Base-by-base conservation (phyloP, 2,797 vertebrate species). In the Hippopotamyrus pictus region DNA sequence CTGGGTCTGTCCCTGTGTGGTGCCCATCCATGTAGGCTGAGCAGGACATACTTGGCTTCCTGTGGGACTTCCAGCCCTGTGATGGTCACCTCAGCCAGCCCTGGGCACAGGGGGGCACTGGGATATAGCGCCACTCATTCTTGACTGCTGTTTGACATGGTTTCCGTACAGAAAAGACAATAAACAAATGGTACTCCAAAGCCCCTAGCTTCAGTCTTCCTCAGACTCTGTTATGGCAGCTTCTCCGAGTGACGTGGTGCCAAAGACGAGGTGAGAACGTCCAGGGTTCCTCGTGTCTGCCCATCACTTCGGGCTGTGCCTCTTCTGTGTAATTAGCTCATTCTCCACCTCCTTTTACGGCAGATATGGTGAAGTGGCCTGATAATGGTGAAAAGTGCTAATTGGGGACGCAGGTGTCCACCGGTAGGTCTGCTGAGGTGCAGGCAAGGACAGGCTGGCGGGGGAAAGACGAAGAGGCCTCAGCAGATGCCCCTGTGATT, bases 71-170 rank as follows among this genome's bases (percentile, higher is more conserved):
- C 92, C 91, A 92, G 91, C 90, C 91, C 84, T 90, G 89, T 90
- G 90, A 92, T 92, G 93, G 93, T 92, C 93, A 93, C 91, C 90
- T 88, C 88, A 83, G 54, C 51, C 88, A 87, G 90, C 92, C 92
- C 85, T 50, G 33, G 89, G 89, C 65, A 88, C 50, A 89, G 65
- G 51, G 5, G 54, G 53, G 37, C 50, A 0, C 29, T 48, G 54
- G 46, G 25, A 82, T 65, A 11, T 3, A 46, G 19, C 22, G 3
- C 8, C 79, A 25, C 79, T 84, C 79, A 50, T 50, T 84, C 41
- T 84, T 4, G 22, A 14, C 46, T 50, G 19, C 46, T 88, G 37
- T 89, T 89, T 89, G 89, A 91, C 89, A 92, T 92, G 90, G 91
- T 89, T 89, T 88, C 89, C 90, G 53, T 82, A 89, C 88, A 88